phyloP scores from a whole-genome alignment of 2,888 invertebrate genomes.

The Hoplodrina blanda region DNA sequence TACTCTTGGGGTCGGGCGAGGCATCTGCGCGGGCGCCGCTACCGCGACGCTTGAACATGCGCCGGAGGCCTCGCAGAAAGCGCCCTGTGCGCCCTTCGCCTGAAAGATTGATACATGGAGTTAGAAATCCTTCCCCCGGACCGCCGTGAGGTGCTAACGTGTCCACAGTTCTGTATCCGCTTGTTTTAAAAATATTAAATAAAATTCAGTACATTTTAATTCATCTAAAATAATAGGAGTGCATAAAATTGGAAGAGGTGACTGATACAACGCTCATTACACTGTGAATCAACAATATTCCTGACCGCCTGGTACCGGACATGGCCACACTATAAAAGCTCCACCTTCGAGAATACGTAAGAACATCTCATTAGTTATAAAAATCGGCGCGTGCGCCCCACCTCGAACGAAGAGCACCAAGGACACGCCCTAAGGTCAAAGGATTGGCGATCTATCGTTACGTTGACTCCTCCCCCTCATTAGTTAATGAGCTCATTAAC shows the following conservation, averaged over 20 bases:
- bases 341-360: not conserved
- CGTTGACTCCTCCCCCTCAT: not conserved
- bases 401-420: no score
- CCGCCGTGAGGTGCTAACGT: no score
- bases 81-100: conserved; percentile 91
- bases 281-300: not conserved
- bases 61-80: conserved; percentile 92
- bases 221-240: conserved; percentile 1
- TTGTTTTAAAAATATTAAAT: no score
- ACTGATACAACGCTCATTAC: not conserved
- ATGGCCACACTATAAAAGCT: not conserved
- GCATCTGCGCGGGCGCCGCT: conserved; percentile 84
- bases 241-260: not conserved
- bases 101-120: conserved; percentile 67
- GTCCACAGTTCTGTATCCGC: no score
- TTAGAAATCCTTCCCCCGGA: conserved; percentile 11
- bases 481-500: not conserved
- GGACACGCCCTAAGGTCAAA: not conserved
- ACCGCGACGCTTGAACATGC: conserved; percentile 92
- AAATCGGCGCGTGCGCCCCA: not conserved
- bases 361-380: not conserved
- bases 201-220: no score
- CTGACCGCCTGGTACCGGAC: not conserved
- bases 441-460: no score
- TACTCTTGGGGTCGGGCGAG: conserved; percentile 90